Evolutionary conservation across 2,113 vertebrate species (phyloP), one percentile per base, ranked within the genome.

Genomic region (Thryonomys swinderianus): DNA sequence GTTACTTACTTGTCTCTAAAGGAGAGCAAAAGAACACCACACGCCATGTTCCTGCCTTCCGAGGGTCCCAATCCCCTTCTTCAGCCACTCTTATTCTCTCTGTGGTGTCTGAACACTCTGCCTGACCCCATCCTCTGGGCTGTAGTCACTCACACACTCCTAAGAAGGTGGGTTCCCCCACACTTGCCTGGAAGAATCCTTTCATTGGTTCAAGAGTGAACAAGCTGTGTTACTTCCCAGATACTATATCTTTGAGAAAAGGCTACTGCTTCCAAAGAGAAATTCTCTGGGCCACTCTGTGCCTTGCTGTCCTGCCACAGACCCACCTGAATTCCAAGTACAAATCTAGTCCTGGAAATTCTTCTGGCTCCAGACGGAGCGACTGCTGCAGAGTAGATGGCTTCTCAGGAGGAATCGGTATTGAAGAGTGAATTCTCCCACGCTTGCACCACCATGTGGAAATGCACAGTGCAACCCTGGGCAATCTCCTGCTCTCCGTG

Each of bases 271-370:
- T 69, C 57, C 59, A 34, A 76, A 85, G 9, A 18, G 67, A 64
- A 61, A 40, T 32, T 66, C 53, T 30, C 0, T 1, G 5, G 16
- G 3, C 3, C n/a, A 9, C 42, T 34, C 59, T 25, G 0, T 3
- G 83, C 83, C 34, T n/a, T 16, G 57, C 53, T 20, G 5, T n/a
- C 17, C 37, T 25, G 14, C 30, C n/a, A 34, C 13, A 4, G 10
- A 0, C 20, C 5, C 59, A 25, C 20, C 32, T 81, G 40, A 62
- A 55, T 37, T 34, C 78, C 59, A 40, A 76, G 25, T 12, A 8
- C 17, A 48, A 30, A 21, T 25, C 1, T 1, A 23, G 51, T 61
- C 85, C 74, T 32, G 55, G 40, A 23, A 62, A 42, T 25, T 45
- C 59, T n/a, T 87, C 34, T 30, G 45, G 45, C 66, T 69, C 66